Conservation (phyloP, 2,113 vertebrate genomes). For the Brachypteracias leptosomus region DNA sequence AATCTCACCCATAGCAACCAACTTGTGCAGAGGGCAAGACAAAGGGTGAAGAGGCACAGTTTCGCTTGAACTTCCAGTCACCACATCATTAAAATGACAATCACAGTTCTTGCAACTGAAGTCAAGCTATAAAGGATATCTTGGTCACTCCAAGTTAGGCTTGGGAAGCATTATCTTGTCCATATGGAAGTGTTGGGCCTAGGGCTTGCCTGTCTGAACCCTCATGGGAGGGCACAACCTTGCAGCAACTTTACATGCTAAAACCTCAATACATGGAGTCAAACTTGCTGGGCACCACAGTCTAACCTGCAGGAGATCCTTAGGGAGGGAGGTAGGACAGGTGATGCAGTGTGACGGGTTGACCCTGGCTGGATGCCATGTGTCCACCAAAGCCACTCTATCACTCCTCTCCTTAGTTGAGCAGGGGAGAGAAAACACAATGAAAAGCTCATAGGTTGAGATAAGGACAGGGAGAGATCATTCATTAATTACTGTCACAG, state of each 20-base stretch:
- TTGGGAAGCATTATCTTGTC: neutral
- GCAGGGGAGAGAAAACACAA: neutral
- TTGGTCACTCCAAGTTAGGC: neutral
- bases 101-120: neutral
- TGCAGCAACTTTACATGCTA: neutral
- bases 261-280: neutral
- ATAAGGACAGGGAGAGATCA: neutral
- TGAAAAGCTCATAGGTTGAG: neutral
- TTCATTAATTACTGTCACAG: neutral
- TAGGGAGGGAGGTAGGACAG: neutral
- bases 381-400: neutral
- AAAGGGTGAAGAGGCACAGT: neutral
- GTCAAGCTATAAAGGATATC: neutral
- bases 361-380: neutral
- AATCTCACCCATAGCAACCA: neutral
- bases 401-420: neutral
- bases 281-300: neutral
- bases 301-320: neutral
- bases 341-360: neutral
- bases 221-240: neutral
- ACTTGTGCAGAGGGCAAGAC: neutral
- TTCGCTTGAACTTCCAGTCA: neutral
- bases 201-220: neutral
- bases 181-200: neutral
- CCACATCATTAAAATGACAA: neutral